Percentiles rank a stretch among this genome's conserved stretches.
Conservation (phyloP, 2,888 invertebrate genomes). For the Ennomos quercinarius region DNA sequence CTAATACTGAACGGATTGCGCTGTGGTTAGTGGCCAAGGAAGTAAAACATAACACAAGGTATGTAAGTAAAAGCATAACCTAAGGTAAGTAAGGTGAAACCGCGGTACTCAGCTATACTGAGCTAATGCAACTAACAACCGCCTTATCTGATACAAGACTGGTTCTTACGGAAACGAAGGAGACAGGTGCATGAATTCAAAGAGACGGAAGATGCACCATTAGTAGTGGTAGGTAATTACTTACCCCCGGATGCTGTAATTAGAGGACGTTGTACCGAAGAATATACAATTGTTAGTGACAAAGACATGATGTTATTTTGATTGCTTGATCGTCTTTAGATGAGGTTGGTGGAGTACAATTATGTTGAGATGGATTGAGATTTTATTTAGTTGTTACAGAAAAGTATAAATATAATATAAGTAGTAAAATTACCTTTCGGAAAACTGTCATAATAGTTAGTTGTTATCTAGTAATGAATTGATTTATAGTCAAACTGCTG, state of each 20-base stretch:
- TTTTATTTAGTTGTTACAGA: not conserved
- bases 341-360: conserved; percentile 3
- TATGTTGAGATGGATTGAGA: not conserved
- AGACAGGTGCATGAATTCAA: conserved; percentile 12
- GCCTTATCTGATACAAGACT: conserved; percentile 13
- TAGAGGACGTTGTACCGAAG: conserved; percentile 16
- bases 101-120: not conserved
- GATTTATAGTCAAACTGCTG: no score
- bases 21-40: no score
- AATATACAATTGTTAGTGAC: conserved; percentile 8
- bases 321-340: conserved; percentile 17
- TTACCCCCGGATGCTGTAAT: conserved; percentile 26
- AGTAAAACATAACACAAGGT: no score
- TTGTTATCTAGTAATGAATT: no score
- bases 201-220: conserved; percentile 12
- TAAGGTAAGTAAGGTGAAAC: no score
- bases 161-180: conserved; percentile 2
- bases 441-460: no score
- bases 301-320: conserved; percentile 17
- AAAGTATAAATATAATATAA: no score
- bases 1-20: no score
- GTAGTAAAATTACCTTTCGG: no score
- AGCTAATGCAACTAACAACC: conserved; percentile 7
- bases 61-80: no score
- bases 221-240: conserved; percentile 17